These are phyloP conservation scores for Aldrovandia affinis DNA, from an alignment of 2,797 vertebrate species.

Conservation along the genomic window DNA sequence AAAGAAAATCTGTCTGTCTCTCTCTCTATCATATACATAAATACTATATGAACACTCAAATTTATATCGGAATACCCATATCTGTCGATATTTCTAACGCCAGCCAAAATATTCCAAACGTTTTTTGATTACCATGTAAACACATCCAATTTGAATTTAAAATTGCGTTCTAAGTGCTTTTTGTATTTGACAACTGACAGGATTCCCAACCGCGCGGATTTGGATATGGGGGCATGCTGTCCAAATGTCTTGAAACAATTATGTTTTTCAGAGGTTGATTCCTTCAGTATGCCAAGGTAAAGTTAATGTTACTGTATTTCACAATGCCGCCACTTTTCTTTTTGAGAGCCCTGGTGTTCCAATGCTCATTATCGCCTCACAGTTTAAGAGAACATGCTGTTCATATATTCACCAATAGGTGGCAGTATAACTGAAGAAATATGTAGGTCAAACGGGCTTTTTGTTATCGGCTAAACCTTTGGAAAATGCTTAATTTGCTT, in stretches of 20 bases:
- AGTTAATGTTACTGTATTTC: slow-evolving; percentile 40
- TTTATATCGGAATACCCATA: neutral
- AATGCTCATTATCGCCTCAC: neutral
- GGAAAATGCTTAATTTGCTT: neutral
- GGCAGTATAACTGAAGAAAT: slow-evolving; percentile 45
- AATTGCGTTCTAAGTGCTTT: slow-evolving; percentile 27
- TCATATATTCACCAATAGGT: slow-evolving; percentile 53
- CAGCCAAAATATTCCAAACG: neutral
- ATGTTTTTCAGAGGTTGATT: slow-evolving; percentile 42
- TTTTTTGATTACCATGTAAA: neutral
- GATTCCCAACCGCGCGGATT: slow-evolving; percentile 38
- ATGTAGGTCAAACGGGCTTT: neutral
- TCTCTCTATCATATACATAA: too few species aligned
- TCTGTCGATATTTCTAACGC: neutral
- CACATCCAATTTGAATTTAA: slow-evolving; percentile 26
- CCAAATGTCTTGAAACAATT: slow-evolving; percentile 58
- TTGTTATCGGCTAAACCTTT: neutral
- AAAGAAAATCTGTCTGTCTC: neutral
- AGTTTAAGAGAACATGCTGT: neutral
- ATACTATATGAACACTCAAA: too few species aligned
- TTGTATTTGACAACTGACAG: slow-evolving; percentile 31
- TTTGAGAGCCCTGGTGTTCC: slow-evolving; percentile 32
- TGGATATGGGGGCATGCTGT: slow-evolving; percentile 31
- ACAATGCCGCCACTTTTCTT: slow-evolving; percentile 38
- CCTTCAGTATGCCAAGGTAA: slow-evolving; percentile 47